phyloP scores from a whole-genome alignment of 1,140 invertebrate species.

The Bradysia coprophila region DNA sequence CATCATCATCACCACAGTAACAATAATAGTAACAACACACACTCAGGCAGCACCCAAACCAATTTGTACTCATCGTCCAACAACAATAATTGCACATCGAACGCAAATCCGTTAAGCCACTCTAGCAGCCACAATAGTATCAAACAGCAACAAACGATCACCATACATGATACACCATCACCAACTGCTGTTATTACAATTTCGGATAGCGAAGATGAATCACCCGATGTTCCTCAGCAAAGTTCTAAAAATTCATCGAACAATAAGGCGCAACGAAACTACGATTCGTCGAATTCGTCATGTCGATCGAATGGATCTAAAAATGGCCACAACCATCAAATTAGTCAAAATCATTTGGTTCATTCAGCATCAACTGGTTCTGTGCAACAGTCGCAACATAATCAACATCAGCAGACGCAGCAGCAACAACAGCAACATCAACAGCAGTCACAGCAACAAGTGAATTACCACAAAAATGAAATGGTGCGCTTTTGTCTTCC shows the following conservation, averaged over 20 bases:
- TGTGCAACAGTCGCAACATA: conserved; percentile 1
- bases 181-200: conserved; percentile 91
- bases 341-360: conserved; percentile 6
- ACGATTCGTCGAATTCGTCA: conserved; percentile 2
- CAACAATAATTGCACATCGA: background rate
- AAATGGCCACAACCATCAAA: conserved; percentile 1
- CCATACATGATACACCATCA: conserved; percentile 81
- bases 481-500: no score
- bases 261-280: conserved; percentile 2
- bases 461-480: conserved; percentile 6
- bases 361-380: conserved; percentile 5
- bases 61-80: background rate
- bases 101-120: conserved; percentile 13
- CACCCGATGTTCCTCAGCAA: conserved; percentile 18
- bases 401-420: conserved; percentile 9
- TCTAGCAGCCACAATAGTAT: conserved; percentile 6
- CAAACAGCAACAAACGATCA: conserved; percentile 42
- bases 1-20: background rate
- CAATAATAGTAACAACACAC: background rate
- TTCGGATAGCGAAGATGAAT: conserved; percentile 88
- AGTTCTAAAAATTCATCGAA: background rate
- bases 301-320: background rate
- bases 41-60: background rate
- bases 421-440: conserved; percentile 15
- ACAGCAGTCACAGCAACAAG: conserved; percentile 14